A percentile compares a stretch with the other conserved stretches of the same genome.
Evolutionary conservation across 2,888 invertebrate species (phyloP).

Genomic region (Euproctis similis): DNA sequence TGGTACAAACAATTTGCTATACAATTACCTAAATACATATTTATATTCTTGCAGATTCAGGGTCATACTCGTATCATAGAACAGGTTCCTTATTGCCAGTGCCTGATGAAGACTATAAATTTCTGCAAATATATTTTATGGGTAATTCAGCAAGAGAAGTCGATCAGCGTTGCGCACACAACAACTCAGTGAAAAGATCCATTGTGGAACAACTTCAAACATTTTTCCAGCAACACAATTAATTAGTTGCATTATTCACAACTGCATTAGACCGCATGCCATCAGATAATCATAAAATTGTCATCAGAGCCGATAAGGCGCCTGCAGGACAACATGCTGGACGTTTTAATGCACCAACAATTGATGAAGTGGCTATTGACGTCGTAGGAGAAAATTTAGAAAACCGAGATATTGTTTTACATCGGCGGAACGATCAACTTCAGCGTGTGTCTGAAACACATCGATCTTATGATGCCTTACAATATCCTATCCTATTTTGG

Average conservation of each 20-base stretch:
- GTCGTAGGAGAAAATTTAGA: constrained; percentile 24
- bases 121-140: constrained; percentile 5
- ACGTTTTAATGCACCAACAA: constrained; percentile 20
- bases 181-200: constrained; percentile 12
- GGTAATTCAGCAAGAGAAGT: constrained; percentile 19
- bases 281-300: constrained; percentile 19
- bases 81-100: neutral
- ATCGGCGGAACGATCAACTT: constrained; percentile 23
- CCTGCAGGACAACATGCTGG: constrained; percentile 26
- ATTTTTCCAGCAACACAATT: constrained; percentile 15
- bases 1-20: constrained; percentile 5
- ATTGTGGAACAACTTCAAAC: constrained; percentile 13
- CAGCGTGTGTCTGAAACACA: constrained; percentile 18
- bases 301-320: constrained; percentile 18
- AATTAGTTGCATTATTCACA: constrained; percentile 18
- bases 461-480: constrained; percentile 7
- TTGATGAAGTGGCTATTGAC: constrained; percentile 1
- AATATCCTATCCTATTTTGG: constrained; percentile 20
- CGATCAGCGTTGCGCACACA: constrained; percentile 18
- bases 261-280: constrained; percentile 9
- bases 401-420: constrained; percentile 30
- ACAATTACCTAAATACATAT: constrained; percentile 10
- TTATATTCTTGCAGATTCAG: constrained; percentile 15
- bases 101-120: no score
- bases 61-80: neutral